These are phyloP conservation scores for Toxostoma redivivum DNA, from an alignment of 2,113 vertebrate genomes.

Conservation along the genomic window DNA sequence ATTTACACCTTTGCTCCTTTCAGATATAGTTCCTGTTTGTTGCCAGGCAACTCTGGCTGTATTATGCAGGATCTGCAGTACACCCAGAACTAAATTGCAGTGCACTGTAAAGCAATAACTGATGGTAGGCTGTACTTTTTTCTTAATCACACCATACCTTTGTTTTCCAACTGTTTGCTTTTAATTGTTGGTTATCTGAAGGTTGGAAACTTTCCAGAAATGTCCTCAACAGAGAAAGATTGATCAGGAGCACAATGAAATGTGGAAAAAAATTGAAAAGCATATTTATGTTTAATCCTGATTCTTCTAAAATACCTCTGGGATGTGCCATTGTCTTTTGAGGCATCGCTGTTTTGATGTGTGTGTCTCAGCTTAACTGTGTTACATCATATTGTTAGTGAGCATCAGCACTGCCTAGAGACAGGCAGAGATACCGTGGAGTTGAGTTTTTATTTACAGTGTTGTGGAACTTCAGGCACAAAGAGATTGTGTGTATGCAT, in stretches of 20 bases:
- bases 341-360: not conserved
- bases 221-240: not conserved
- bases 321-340: not conserved
- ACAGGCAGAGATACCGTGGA: not conserved
- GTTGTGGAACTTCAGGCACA: not conserved
- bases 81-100: conserved; percentile 7
- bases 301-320: not conserved
- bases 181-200: not conserved
- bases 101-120: not conserved
- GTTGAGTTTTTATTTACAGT: not conserved
- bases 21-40: conserved; percentile 57
- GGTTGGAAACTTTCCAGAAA: not conserved
- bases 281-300: not conserved
- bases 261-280: not conserved
- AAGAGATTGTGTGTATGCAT: not conserved
- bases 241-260: not conserved
- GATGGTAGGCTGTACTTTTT: not conserved
- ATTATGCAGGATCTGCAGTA: conserved; percentile 43
- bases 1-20: conserved; percentile 57
- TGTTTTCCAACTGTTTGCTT: not conserved
- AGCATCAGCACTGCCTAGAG: not conserved
- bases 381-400: not conserved
- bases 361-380: not conserved
- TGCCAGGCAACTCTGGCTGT: conserved; percentile 72
- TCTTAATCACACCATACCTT: not conserved